Conservation (phyloP, 2,888 invertebrate species). For the Tolmerus cingulatus region DNA sequence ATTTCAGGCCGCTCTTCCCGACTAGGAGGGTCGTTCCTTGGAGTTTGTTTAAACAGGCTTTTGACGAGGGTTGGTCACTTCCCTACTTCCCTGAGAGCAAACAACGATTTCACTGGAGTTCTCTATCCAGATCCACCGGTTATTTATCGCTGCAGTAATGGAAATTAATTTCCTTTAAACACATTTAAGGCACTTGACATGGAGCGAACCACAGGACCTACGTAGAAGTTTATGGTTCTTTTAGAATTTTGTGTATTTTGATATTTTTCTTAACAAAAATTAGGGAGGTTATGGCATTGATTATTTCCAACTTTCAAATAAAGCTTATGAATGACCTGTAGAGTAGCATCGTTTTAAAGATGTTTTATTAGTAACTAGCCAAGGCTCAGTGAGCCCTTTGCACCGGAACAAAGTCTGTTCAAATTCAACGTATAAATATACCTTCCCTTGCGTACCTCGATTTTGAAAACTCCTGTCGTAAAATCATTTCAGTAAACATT, state of each 20-base stretch:
- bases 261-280: background rate
- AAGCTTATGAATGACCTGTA: too few species aligned
- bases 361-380: too few species aligned
- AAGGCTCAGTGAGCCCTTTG: too few species aligned
- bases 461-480: too few species aligned
- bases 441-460: too few species aligned
- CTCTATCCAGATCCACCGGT: background rate
- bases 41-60: background rate
- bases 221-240: background rate
- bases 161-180: background rate
- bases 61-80: background rate
- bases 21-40: background rate
- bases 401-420: too few species aligned
- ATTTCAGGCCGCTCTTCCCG: background rate
- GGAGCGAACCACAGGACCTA: background rate
- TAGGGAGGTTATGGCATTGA: background rate
- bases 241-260: background rate
- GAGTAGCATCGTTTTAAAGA: too few species aligned
- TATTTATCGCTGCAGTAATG: background rate
- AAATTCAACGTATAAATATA: too few species aligned
- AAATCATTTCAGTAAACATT: too few species aligned
- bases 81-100: background rate
- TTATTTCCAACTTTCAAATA: background rate
- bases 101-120: background rate
- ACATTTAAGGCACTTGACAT: background rate